Evolutionary conservation across 2,113 vertebrate genomes (phyloP), one percentile per base, ranked within the genome.

Genomic region (Carollia perspicillata): DNA sequence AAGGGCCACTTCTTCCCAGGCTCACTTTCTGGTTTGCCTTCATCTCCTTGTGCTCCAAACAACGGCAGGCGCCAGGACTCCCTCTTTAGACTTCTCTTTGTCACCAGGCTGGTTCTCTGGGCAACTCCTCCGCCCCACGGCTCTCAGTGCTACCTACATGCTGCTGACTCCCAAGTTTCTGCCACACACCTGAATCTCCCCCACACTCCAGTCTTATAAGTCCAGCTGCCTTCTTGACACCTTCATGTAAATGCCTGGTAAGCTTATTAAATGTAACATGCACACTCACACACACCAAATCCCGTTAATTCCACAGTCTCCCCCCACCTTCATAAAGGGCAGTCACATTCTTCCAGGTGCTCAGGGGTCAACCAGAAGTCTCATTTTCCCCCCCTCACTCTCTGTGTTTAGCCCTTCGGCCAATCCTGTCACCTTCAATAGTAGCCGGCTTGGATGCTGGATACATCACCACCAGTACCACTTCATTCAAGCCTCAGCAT

Each of bases 71-170:
- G 44, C 68, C 10, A 35, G 30, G 16, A 44, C 6, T 30, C 37
- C 8, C 42, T 58, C 51, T 53, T 33, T 8, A 60, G 37, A 58
- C 3, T 66, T 60, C 51, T 65, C 63, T 75, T 80, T 35, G 42
- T 7, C 6, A 2, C 30, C 12, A 3, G 5, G 3, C 51, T 80
- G 5, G 0, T 26, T 65, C 51, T 22, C 71, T 58, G 51, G 58
- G 16, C 5, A 1, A 20, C 35, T 49, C 13, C 7, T 26, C 35
- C 14, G 72, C 1, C 18, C 66, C 33, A 5, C 33, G 23, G 44
- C 6, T 69, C 40, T 3, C 2, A 37, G 17, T 6, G 1, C 58
- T 22, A 17, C 26, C 63, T 30, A 33, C n/a, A 16, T 0, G 0
- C 17, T 22, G 33, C 37, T 6, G 85, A 68, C 28, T 7, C 23